Base-by-base conservation (phyloP, 2,888 invertebrate species). In the Cremastobaeus sp. region DNA sequence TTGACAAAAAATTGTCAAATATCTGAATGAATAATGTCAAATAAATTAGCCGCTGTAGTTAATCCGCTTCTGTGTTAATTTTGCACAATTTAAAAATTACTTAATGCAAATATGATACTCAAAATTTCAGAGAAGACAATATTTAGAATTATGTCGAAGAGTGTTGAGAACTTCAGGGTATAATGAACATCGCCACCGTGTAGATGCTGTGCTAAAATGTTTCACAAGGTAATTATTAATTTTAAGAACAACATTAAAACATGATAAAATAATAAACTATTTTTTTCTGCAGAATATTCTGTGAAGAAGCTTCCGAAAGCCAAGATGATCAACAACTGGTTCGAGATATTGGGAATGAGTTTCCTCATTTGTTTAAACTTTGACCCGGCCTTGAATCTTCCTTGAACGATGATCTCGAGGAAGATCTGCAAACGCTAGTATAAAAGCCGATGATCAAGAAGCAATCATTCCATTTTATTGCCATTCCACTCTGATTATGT, bases 91-190 rank as follows among this genome's bases (percentile, higher is more conserved):
- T n/a, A n/a, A n/a, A n/a, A n/a, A n/a, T n/a, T n/a, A n/a, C n/a
- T n/a, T n/a, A n/a, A n/a, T n/a, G n/a, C n/a, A 17, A 17, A 39
- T 39, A 2, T 30, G 15, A 37, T 43, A 57, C 50, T 62, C 55
- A 32, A 43, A 15, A 72, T 62, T 68, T 18, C 66, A 93, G 81
- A 92, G 96, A 52, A 91, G 92, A 60, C 92, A 93, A 82, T 96
- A 96, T 89, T 89, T 96, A 57, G 92, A 92, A 82, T 89, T 96
- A 65, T 93, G 95, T 73, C 92, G 93, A 77, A 91, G 95, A 79
- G 93, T 96, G 20, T 90, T 96, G 79, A 91, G 94, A 32, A 95
- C 95, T 82, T 93, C 95, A 0, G 93, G 93, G 79, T 96, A 96
- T 84, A 91, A 91, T 1, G 92, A 94, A 25, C 95, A 96, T 85